Conservation (phyloP, 2,888 invertebrate species). For the Folsomia candida region DNA sequence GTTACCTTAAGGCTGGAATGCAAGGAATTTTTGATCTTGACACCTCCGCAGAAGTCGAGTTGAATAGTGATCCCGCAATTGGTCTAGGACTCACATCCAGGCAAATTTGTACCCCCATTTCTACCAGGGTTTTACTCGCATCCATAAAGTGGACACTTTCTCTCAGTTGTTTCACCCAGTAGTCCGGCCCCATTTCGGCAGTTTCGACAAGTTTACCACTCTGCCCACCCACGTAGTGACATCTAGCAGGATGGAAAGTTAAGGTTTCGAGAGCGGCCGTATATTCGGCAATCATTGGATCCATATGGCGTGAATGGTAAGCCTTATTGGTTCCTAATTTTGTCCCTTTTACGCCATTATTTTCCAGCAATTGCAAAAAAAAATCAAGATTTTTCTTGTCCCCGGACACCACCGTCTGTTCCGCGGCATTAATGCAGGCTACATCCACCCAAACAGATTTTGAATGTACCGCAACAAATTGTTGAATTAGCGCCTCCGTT, state of each 20-base stretch:
- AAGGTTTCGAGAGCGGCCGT: background rate
- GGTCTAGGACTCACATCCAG: background rate
- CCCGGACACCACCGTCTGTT: background rate
- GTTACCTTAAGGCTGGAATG: conserved; percentile 29
- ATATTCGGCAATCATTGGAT: conserved; percentile 10
- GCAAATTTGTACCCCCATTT: background rate
- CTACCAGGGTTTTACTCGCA: background rate
- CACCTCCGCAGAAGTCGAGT: background rate
- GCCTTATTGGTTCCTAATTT: background rate
- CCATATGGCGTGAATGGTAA: conserved; percentile 15
- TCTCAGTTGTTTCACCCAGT: background rate
- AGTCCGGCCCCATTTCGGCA: background rate
- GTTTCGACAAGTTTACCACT: background rate
- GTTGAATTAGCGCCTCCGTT: background rate
- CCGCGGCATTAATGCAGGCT: conserved; percentile 11
- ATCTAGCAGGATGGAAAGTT: background rate
- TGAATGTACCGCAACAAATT: background rate
- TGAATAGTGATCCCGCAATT: background rate
- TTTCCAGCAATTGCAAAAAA: background rate
- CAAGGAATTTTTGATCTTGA: background rate
- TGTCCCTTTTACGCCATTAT: background rate
- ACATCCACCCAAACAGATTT: conserved; percentile 16
- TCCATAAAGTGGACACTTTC: background rate
- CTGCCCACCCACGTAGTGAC: background rate
- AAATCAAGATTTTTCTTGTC: background rate